Base-by-base conservation (phyloP, 2,797 vertebrate genomes). In the Champsocephalus esox region DNA sequence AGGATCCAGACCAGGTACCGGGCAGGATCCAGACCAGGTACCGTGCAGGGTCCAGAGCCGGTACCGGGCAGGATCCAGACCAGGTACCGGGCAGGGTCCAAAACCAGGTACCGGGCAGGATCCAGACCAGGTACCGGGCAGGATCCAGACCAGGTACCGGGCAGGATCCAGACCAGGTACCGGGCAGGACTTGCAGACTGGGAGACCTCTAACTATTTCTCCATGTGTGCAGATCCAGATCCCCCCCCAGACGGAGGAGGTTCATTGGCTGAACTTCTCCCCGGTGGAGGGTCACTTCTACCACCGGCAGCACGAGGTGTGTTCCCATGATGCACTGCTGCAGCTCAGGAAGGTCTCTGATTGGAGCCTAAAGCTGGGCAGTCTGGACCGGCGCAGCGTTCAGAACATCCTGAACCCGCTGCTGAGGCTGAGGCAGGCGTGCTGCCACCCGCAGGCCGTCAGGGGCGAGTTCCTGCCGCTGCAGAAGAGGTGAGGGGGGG, bases 251-350 rank as follows among this genome's bases (percentile, higher is more conserved):
- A 98, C 96, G 0, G 98, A 99, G 90, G 97, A 99, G 83, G 86
- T 95, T 13, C 98, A 99, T 89, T 99, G 98, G 98, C 95, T 99
- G 45, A 93, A 96, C 78, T 99, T 99, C 89, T 99, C 98, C 72
- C 98, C 98, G 0, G 98, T 99, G 11, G 98, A 99, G 91, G 97
- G 97, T 54, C 98, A 99, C 90, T 99, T 99, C 90, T 99, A 99
- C 91, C 97, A 98, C 86, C 96, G 98, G 3, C 98, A 99, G 91
- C 98, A 98, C 1, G 98, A 99, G 80, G 97, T 98, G 82, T 99
- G 98, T 93, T 99, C 98, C 80, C 98, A 97, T 92, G 98, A 99
- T 63, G 98, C 97, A 0, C 89, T 99, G 87, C 93, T 96, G 70
- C 98, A 99, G 89, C 95, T 99, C 86, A 94, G 98, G 86, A 99